Conservation (phyloP, 1,140 invertebrate genomes). For the Drosophila rufa region DNA sequence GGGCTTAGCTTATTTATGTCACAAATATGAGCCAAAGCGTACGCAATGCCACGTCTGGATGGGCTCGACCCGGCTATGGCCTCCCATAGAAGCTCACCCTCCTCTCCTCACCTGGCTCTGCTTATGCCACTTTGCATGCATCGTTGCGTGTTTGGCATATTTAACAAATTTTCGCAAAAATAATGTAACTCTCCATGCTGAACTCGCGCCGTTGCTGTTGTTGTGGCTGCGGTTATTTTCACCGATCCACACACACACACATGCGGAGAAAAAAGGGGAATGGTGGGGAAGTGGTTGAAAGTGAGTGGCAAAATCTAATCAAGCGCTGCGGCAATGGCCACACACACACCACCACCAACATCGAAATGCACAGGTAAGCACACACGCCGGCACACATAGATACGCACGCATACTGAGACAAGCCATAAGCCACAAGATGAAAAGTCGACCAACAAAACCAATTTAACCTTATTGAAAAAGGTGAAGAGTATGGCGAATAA, state of each 20-base stretch:
- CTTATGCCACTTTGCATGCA: constrained; percentile 76
- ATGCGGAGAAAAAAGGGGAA: constrained; percentile 7
- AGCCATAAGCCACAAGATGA: constrained; percentile 26
- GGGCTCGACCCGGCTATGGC: constrained; percentile 43
- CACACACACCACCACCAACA: constrained; percentile 44
- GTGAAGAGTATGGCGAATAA: not conserved
- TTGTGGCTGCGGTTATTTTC: constrained; percentile 63
- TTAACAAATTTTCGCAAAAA: constrained; percentile 83
- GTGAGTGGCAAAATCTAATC: constrained; percentile 75
- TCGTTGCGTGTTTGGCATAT: constrained; percentile 83
- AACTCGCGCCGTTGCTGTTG: constrained; percentile 29
- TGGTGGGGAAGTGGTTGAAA: constrained; percentile 3
- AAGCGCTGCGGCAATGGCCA: constrained; percentile 71
- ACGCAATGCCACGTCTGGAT: constrained; percentile 80
- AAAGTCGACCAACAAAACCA: constrained; percentile 12
- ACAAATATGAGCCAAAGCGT: constrained; percentile 79
- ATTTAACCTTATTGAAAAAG: constrained; percentile 28
- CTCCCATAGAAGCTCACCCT: not conserved
- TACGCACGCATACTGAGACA: not conserved
- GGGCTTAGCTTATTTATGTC: constrained; percentile 78
- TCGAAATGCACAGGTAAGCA: constrained; percentile 54
- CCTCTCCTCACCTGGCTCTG: constrained; percentile 21
- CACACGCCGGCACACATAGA: not conserved
- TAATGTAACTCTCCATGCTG: constrained; percentile 64
- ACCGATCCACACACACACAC: constrained; percentile 32